Base-by-base conservation (phyloP, 2,113 vertebrate genomes). In the Elanus axillaris region DNA sequence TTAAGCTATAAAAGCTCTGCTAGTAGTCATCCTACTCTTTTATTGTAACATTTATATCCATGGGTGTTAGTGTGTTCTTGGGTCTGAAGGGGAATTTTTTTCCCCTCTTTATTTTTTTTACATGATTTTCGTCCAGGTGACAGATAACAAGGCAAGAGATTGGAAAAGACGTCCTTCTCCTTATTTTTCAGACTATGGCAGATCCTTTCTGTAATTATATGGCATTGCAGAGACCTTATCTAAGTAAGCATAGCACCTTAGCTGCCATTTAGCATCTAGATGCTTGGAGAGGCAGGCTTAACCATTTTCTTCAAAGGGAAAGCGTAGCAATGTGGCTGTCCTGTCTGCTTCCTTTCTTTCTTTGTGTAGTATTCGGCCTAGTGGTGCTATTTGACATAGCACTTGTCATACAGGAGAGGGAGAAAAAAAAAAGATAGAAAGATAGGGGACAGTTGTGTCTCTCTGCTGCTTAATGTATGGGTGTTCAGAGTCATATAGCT, bases 1-100 rank as follows among this genome's bases (percentile, higher is more conserved):
- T 96, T 97, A 97, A 95, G 97, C 95, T 96, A 92, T 96, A 97
- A 98, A 98, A 97, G 96, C 97, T 91, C 66, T 95, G 93, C 96
- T 96, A 85, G 93, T 96, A 91, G 93, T 93, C 76, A 43, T 94
- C 98, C 90, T 86, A 90, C 91, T 97, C 95, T 96, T 97, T 96
- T 97, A 96, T 97, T 96, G 84, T 87, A 97, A 92, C 96, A 94
- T 97, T 98, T 98, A 93, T 97, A 97, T 95, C 93, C 96, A 92
- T 88, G 95, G 92, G 85, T 77, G 16, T 87, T 93, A 86, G 69
- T 67, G 56, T 96, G 92, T 92, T 94, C 96, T 97, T 92, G 83
- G 84, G 90, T 92, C 93, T 95, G 91, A 94, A 93, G 88, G 85
- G 91, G 93, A 97, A 89, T 91, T 96, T 94, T 93, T 92, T 52